A percentile compares a stretch with the other conserved stretches of the same genome.
phyloP scores from a whole-genome alignment of 2,113 vertebrate genomes.

The Sisor rabdophorus region DNA sequence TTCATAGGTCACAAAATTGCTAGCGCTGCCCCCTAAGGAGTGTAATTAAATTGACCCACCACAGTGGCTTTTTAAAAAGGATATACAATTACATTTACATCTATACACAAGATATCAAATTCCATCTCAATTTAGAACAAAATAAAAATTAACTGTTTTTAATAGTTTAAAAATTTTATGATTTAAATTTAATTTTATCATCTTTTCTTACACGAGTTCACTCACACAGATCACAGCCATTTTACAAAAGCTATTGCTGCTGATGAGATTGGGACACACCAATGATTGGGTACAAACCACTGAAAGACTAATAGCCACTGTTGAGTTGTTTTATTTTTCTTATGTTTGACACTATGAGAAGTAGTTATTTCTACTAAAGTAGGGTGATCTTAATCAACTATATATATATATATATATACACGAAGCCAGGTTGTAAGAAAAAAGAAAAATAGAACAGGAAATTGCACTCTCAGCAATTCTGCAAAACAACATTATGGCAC shows the following conservation, averaged over 20 bases:
- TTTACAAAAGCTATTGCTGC: neutral
- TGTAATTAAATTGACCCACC: neutral
- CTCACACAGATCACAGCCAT: too few species aligned
- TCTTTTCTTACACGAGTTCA: neutral
- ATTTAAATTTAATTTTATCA: too few species aligned
- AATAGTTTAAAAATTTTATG: too few species aligned
- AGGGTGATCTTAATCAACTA: neutral
- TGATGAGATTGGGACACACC: neutral
- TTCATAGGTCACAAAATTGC: too few species aligned
- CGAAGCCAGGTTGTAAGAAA: neutral
- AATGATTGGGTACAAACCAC: neutral
- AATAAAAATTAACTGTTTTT: too few species aligned
- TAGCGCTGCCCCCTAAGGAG: too few species aligned
- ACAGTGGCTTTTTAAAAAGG: neutral
- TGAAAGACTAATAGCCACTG: neutral
- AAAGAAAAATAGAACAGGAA: neutral
- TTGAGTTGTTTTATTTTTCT: neutral
- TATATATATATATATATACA: conserved; percentile 4
- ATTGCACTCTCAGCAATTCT: neutral
- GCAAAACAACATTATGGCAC: neutral
- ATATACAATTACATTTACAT: neutral
- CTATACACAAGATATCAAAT: too few species aligned
- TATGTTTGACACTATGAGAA: neutral
- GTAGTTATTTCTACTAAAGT: neutral
- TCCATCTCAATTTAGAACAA: too few species aligned